A percentile compares a stretch with the other conserved stretches of the same genome.
These are phyloP conservation scores for Plutella xylostella DNA, from an alignment of 2,888 invertebrate species.

Conservation along the genomic window DNA sequence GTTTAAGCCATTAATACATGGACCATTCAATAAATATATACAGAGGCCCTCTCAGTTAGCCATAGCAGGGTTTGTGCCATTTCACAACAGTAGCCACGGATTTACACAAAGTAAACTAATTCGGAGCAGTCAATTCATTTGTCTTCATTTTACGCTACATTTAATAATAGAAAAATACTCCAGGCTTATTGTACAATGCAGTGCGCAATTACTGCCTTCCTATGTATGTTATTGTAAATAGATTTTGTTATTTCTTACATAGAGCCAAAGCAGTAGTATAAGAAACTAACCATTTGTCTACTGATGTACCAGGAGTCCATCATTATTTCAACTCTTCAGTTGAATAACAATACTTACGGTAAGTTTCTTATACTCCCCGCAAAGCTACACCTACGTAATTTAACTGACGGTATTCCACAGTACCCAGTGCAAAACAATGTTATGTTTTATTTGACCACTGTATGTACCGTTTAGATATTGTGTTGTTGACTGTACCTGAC, in stretches of 20 bases:
- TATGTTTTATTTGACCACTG: slow-evolving; percentile 23
- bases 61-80: slow-evolving; percentile 11
- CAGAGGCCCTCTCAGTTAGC: no score
- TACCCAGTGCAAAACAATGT: slow-evolving; percentile 27
- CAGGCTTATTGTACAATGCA: background rate
- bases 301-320: no score
- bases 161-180: no score
- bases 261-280: background rate
- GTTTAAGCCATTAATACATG: background rate
- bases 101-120: slow-evolving; percentile 16
- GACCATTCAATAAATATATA: no score
- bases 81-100: background rate
- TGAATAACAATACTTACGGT: no score
- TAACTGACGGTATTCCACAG: no score
- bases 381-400: no score
- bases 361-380: no score
- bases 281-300: no score
- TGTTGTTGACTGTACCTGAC: slow-evolving; percentile 51
- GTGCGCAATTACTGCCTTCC: background rate
- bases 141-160: no score
- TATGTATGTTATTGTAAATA: background rate
- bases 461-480: no score
- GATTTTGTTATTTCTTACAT: background rate
- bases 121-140: slow-evolving; percentile 13
- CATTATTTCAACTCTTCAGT: no score